phyloP scores from a whole-genome alignment of 2,113 vertebrate genomes.

The Xerus inauris region DNA sequence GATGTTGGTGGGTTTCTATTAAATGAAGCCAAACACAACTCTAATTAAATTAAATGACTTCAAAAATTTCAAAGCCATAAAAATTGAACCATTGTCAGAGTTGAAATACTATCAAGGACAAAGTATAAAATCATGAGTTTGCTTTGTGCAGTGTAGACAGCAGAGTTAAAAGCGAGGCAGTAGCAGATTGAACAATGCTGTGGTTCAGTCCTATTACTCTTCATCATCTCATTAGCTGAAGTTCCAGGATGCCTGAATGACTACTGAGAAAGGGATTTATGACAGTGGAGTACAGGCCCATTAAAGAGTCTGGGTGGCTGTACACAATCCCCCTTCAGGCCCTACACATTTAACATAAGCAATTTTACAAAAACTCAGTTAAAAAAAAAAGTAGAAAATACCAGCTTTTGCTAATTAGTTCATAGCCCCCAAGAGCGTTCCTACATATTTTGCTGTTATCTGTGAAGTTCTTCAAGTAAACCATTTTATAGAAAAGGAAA shows the following conservation, averaged over 20 bases:
- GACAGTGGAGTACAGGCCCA: background rate
- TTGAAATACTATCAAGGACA: background rate
- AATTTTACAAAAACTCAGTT: background rate
- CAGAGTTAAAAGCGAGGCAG: background rate
- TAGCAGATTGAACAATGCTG: background rate
- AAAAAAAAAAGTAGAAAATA: background rate
- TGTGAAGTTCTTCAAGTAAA: slow-evolving; percentile 44
- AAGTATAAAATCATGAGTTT: background rate
- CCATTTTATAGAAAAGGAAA: slow-evolving; percentile 51
- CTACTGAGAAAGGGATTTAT: slow-evolving; percentile 9
- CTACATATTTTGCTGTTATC: slow-evolving; percentile 33
- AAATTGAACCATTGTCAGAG: background rate
- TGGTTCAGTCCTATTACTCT: background rate
- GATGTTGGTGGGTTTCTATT: background rate
- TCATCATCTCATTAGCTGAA: background rate
- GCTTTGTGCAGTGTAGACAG: background rate
- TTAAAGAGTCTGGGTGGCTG: background rate
- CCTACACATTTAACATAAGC: background rate
- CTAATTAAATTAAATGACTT: background rate
- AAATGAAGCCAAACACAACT: background rate
- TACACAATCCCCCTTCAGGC: background rate
- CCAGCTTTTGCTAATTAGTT: background rate
- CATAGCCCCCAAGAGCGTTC: background rate
- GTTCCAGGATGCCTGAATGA: background rate
- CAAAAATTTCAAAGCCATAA: background rate